Percentiles rank a stretch among this genome's conserved stretches.
These are phyloP conservation scores for Lophius piscatorius DNA, from an alignment of 2,113 vertebrate species.

Conservation along the genomic window DNA sequence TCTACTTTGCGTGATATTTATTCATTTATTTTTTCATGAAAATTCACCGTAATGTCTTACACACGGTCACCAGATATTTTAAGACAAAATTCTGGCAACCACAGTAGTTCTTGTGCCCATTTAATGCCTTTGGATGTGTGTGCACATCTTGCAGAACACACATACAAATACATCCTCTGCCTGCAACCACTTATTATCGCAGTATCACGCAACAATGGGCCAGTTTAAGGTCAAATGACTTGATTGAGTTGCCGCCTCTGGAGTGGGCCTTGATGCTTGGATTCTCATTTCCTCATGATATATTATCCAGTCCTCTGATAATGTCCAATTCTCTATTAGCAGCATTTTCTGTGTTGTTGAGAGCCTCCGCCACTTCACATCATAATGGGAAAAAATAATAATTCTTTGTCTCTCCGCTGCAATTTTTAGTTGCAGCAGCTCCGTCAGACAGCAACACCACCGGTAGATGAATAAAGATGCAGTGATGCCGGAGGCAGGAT, in stretches of 20 bases:
- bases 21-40: no score
- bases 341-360: background rate
- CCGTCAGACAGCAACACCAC: background rate
- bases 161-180: background rate
- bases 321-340: background rate
- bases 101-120: no score
- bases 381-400: background rate
- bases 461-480: background rate
- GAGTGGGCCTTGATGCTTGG: background rate
- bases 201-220: background rate
- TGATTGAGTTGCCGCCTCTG: background rate
- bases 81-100: no score
- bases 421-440: background rate
- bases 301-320: no score
- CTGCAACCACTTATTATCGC: background rate
- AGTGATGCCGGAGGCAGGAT: background rate
- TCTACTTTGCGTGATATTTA: no score
- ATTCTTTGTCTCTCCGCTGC: background rate
- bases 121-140: background rate
- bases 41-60: no score
- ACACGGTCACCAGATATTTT: no score
- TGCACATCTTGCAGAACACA: no score
- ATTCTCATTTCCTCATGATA: background rate
- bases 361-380: background rate
- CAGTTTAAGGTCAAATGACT: background rate